Conservation (phyloP, 2,888 invertebrate species). For the Mycalesis mineus region DNA sequence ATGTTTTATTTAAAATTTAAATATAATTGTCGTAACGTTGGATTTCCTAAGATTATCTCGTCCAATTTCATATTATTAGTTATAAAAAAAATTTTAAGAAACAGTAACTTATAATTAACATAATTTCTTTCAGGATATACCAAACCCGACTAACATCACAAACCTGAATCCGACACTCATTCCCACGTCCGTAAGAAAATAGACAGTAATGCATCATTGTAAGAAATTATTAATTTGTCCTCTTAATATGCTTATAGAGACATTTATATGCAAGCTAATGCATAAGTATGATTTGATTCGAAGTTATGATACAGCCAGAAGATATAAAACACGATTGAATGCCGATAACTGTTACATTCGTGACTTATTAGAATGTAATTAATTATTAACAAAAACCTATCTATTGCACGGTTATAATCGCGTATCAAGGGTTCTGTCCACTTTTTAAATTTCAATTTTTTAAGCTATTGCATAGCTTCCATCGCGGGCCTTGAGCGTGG, state of each 20-base stretch:
- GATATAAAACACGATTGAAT: constrained; percentile 1
- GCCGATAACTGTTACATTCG: constrained; percentile 4
- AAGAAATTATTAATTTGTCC: constrained; percentile 3
- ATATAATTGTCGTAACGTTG: too few relatives aligned
- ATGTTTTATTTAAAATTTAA: too few relatives aligned
- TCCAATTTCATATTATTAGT: too few relatives aligned
- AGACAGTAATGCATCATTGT: background rate
- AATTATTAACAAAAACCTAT: background rate
- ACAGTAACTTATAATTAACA: too few relatives aligned
- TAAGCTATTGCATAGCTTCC: too few relatives aligned
- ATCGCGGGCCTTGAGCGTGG: too few relatives aligned
- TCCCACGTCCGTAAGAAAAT: constrained; percentile 1
- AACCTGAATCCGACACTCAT: background rate
- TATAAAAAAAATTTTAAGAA: too few relatives aligned
- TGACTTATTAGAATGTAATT: constrained; percentile 7
- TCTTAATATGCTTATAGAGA: constrained; percentile 3
- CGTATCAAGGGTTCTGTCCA: too few relatives aligned
- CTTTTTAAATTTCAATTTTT: too few relatives aligned
- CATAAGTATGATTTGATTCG: background rate
- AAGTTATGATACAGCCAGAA: background rate
- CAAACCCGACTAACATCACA: background rate
- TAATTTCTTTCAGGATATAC: background rate
- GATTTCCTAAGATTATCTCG: too few relatives aligned
- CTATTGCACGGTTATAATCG: too few relatives aligned
- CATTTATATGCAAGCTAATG: constrained; percentile 7